These are phyloP conservation scores for Gortyna flavago DNA, from an alignment of 2,888 invertebrate genomes.

Conservation along the genomic window DNA sequence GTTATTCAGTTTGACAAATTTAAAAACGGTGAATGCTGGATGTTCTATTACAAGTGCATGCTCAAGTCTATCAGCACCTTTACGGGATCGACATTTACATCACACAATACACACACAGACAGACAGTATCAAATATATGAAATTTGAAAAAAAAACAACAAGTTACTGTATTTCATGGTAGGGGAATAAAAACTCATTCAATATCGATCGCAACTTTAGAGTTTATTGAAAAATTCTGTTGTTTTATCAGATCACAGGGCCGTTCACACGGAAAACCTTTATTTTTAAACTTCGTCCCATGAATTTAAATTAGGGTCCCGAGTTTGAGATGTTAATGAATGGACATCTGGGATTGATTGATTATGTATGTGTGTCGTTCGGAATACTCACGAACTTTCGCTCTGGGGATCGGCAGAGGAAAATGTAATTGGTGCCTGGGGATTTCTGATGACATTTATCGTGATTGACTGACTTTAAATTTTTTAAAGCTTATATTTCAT, in stretches of 20 bases:
- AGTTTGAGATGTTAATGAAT: slow-evolving; percentile 45
- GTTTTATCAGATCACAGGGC: slow-evolving; percentile 45
- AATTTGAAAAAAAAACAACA: no score
- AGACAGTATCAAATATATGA: no score
- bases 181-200: slow-evolving; percentile 20
- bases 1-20: no score
- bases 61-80: no score
- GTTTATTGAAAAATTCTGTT: slow-evolving; percentile 56
- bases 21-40: no score
- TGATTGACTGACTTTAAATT: not conserved
- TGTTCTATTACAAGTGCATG: no score
- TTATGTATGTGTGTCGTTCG: slow-evolving; percentile 35
- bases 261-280: slow-evolving; percentile 48
- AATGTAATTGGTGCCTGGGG: not conserved
- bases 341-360: slow-evolving; percentile 41
- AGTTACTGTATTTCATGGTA: not conserved
- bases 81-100: no score
- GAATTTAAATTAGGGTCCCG: slow-evolving; percentile 58
- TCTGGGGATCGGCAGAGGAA: not conserved
- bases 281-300: slow-evolving; percentile 59
- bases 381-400: slow-evolving; percentile 5
- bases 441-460: not conserved
- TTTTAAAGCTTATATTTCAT: not conserved
- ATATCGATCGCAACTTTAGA: slow-evolving; percentile 30
- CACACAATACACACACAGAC: no score